Evolutionary conservation across 2,888 invertebrate species (phyloP), one percentile per base, ranked within the genome.

Genomic region (Hipparchia sbordonii): DNA sequence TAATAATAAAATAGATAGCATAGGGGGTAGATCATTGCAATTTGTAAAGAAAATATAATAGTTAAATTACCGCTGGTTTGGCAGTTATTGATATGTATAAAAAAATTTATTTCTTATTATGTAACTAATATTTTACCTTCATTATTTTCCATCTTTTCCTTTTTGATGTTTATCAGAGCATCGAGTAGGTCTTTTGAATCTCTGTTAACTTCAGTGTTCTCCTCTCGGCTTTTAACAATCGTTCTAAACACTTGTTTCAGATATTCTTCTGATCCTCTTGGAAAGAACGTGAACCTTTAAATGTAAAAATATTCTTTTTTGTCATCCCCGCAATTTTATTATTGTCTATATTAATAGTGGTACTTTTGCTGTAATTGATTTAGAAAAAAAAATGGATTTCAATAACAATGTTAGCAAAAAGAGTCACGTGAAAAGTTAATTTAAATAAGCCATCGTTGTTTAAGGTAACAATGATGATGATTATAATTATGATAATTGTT

Each of bases 281-380:
- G 88, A 76, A 89, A 90, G 0, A 90, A 79, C 1, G 80, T 79
- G 52, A 89, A 89, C 56, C 90, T 90, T 77, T 10, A 33, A 33
- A 12, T 74, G 72, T 61, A 8, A 39, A 57, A 54, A 23, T 59
- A 33, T 48, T 59, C 8, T 23, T n/a, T 63, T 23, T 23, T 23
- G 23, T 23, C 23, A 23, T 23, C 23, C 23, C 23, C 23, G 23
- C 23, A 23, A 23, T 23, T 23, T 23, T 23, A 23, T 23, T 23
- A 23, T 23, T 23, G 23, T 23, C 23, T 23, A 23, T 23, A 23
- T 23, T 23, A 23, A 23, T 23, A 23, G 23, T 46, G 6, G 46
- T 46, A 46, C 46, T 46, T 46, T 46, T 46, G 46, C 23, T 23
- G 23, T 23, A 23, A 23, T 23, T 23, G 23, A 23, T 23, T 23